Evolutionary conservation across 2,888 invertebrate species (phyloP).

Genomic region (Campoplex nolae): DNA sequence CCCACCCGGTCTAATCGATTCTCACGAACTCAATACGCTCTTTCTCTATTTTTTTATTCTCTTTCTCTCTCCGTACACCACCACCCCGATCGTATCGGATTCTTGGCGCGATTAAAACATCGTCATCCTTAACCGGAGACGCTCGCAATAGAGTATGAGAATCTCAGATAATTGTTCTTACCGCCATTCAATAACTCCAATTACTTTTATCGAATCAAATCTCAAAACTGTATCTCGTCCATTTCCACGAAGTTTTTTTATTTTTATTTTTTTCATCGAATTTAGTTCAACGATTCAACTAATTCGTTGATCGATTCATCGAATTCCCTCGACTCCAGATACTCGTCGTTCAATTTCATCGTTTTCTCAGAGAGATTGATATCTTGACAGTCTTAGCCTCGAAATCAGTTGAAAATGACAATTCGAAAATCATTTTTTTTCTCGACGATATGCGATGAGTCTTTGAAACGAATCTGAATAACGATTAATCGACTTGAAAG

Average conservation of each 20-base stretch:
- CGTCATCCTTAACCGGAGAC: slow-evolving; percentile 32
- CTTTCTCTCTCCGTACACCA: background rate
- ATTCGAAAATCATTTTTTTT: too few species aligned
- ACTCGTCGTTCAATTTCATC: background rate
- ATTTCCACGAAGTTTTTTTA: background rate
- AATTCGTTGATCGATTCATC: too few species aligned
- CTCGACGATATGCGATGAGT: too few species aligned
- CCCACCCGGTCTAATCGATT: slow-evolving; percentile 62
- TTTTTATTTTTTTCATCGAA: background rate
- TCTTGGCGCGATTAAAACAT: slow-evolving; percentile 53
- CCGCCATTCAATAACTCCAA: slow-evolving; percentile 25
- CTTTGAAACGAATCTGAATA: background rate
- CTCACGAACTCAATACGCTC: slow-evolving; percentile 39
- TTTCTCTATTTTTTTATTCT: background rate
- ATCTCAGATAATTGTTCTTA: slow-evolving; percentile 30
- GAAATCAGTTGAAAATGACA: too few species aligned
- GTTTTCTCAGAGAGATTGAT: background rate
- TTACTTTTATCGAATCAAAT: slow-evolving; percentile 14
- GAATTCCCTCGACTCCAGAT: background rate
- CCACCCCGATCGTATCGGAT: slow-evolving; percentile 52
- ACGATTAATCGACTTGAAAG: background rate
- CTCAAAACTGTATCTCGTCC: background rate
- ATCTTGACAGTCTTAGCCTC: background rate
- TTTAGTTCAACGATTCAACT: background rate
- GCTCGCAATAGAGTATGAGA: background rate